Base-by-base conservation (phyloP, 2,797 vertebrate species). In the Clarias platycephalus region DNA sequence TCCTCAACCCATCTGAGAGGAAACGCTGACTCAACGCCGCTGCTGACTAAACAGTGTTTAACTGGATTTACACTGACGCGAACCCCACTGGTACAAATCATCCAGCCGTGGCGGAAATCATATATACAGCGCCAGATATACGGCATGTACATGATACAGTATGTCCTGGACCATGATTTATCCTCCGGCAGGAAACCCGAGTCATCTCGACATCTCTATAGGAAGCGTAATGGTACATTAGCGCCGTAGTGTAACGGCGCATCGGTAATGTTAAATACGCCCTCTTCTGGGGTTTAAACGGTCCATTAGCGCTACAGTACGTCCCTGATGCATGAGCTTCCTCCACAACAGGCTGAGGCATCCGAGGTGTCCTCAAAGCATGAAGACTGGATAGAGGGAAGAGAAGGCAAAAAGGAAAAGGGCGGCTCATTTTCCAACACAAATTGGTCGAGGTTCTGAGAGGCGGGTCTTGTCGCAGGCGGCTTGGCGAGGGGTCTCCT, bases 151-250 rank as follows among this genome's bases (percentile, higher is more conserved):
- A 74, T 53, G 71, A 57, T 75, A 53, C 49, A 53, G 49, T 13
- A 58, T 8, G 20, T 60, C 5, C 53, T 15, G 74, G 58, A 24
- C 9, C 55, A 22, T 60, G 53, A 76, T 60, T 77, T 57, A 58
- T 57, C 31, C 5, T 77, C 55, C 31, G 5, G 4, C 55, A 24
- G 55, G 76, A 78, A 44, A 60, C 72, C 53, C 34, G 67, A 83
- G 22, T 85, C 84, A 77, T 78, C 68, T 34, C 24, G 26, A 55
- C 49, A 53, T 53, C 28, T 58, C 44, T 31, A 76, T 78, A 66
- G 62, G 63, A 49, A 64, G 5, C 80, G 63, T 53, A 57, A 83
- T 71, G 83, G 66, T 70, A 80, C 82, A 87, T 83, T 82, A 87
- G 53, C 9, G 4, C 40, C 20, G 40, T 84, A 68, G 67, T 75